Evolutionary conservation across 2,888 invertebrate genomes (phyloP), one percentile per base, ranked within the genome.

Genomic region (Gryllus longicercus): DNA sequence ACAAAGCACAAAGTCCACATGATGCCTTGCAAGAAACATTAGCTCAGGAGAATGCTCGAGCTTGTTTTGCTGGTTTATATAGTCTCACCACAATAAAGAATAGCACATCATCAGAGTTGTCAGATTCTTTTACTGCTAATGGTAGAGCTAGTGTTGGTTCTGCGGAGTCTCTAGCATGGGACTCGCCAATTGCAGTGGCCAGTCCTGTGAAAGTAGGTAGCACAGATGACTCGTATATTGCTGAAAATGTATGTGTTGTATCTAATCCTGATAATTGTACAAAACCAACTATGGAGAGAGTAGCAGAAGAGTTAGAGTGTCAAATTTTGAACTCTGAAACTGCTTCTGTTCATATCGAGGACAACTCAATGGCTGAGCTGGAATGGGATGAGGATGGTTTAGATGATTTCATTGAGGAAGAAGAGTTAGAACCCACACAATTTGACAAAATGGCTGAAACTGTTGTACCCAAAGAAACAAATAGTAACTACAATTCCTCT

Each of bases 31-130:
- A 51, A 76, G 82, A 82, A 12, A 79, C 50, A n/a, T 63, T 81
- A 50, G 82, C 82, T 75, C 79, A 82, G 75, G 79, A 83, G 74
- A 82, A 81, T 50, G 83, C 83, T 74, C 82, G 83, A 11, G 83
- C 81, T 21, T 83, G 83, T 78, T 83, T 83, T 82, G 79, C 83
- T 79, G 84, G 84, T 14, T 81, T 84, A 38, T 84, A 84, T 79
- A 84, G 84, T 78, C 81, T 84, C 49, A 84, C 84, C 18, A 84
- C 84, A 23, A 84, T 84, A 23, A 84, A 83, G 50, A 83, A 82
- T 21, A 84, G 84, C 77, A 83, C 83, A 50, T 84, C 84, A 10
- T 83, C 84, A 50, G 84, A 84, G 50, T 76, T 83, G 38, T 83
- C 84, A 77, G 84, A 83, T 78, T 82, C 81, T 38, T 51, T 78